Evolutionary conservation across 2,113 vertebrate genomes (phyloP).

Genomic region (Neofelis nebulosa): DNA sequence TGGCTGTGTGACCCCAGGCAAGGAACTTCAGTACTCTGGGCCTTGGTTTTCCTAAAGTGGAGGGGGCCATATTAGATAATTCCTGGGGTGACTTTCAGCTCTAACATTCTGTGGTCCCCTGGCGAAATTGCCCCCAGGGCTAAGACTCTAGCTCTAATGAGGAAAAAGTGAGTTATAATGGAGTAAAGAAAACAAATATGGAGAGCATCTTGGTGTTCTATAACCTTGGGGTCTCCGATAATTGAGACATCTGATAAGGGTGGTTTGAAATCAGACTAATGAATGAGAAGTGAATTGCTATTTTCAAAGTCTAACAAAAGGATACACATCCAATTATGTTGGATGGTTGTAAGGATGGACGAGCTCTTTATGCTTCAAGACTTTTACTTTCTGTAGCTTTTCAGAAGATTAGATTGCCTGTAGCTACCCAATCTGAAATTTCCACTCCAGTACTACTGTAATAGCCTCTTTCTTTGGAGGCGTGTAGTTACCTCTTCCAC

Average conservation of each 20-base stretch:
- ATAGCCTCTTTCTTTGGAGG: not conserved
- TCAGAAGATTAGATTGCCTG: not conserved
- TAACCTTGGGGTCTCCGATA: conserved; percentile 47
- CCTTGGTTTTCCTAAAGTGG: not conserved
- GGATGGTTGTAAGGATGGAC: not conserved
- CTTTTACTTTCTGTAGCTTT: conserved; percentile 6
- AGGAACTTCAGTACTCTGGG: not conserved
- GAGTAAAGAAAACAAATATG: not conserved
- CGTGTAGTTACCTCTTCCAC: not conserved
- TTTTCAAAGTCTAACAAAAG: conserved; percentile 57
- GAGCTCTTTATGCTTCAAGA: conserved; percentile 10
- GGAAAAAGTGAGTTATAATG: not conserved
- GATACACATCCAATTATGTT: conserved; percentile 15
- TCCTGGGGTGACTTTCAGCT: not conserved
- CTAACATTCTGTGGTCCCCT: not conserved
- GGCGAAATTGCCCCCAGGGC: not conserved
- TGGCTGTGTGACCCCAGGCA: not conserved
- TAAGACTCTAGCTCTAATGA: not conserved
- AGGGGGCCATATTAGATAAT: not conserved
- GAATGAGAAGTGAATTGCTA: conserved; percentile 63
- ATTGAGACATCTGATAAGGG: conserved; percentile 36
- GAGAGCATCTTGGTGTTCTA: not conserved
- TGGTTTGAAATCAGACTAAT: conserved; percentile 59
- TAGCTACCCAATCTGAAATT: not conserved
- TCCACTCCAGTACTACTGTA: not conserved